Evolutionary conservation across 92 coral and sea anemone genomes (phyloP).

Genomic region (Actinernus sp.): DNA sequence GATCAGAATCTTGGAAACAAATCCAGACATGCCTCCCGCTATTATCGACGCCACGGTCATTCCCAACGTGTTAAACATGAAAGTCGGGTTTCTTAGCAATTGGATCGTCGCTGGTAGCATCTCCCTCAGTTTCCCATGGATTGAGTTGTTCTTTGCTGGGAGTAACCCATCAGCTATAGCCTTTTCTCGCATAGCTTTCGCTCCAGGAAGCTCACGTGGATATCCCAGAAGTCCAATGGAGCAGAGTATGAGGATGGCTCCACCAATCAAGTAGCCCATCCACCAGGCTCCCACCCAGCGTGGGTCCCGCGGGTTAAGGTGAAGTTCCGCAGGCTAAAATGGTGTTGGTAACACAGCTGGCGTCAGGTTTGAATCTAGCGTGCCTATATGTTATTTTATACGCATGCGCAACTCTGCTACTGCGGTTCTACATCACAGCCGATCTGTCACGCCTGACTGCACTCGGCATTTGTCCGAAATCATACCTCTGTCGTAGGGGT

Average conservation of each 20-base stretch:
- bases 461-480: no score
- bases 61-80: slow-evolving; percentile 75
- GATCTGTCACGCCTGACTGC: no score
- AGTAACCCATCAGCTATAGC: slow-evolving; percentile 73
- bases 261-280: slow-evolving; percentile 57
- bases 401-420: no score
- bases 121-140: slow-evolving; percentile 42
- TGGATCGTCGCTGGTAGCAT: slow-evolving; percentile 71
- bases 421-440: no score
- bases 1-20: slow-evolving; percentile 58
- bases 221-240: slow-evolving; percentile 62
- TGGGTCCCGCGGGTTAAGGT: slow-evolving; percentile 46
- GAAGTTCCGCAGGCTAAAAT: slow-evolving; percentile 46
- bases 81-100: slow-evolving; percentile 74
- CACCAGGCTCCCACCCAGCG: slow-evolving; percentile 91
- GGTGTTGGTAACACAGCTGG: no score
- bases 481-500: no score
- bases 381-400: no score
- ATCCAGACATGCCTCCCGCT: slow-evolving; percentile 50
- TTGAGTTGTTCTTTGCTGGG: slow-evolving; percentile 48
- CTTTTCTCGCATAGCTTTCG: slow-evolving; percentile 68
- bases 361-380: no score
- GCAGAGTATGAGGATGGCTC: slow-evolving; percentile 17
- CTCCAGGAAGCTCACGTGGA: slow-evolving; percentile 81
- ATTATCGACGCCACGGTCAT: slow-evolving; percentile 35